A percentile compares a stretch with the other conserved stretches of the same genome.
phyloP scores from a whole-genome alignment of 2,113 vertebrate genomes.

The Octodon degus region DNA sequence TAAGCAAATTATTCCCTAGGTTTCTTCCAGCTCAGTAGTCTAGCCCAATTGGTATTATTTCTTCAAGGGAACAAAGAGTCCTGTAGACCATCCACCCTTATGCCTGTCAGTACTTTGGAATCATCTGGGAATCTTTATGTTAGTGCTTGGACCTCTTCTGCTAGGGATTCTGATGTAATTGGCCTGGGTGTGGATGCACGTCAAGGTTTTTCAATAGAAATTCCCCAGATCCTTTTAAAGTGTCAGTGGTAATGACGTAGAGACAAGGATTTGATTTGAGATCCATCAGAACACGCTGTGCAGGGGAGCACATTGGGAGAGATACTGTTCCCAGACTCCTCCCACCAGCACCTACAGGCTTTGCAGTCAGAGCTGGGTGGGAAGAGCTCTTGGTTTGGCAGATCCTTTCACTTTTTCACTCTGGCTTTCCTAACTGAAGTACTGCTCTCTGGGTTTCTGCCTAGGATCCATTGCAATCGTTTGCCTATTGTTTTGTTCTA shows the following conservation, averaged over 20 bases:
- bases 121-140: conserved; percentile 7
- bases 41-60: conserved; percentile 4
- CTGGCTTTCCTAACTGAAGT: background rate
- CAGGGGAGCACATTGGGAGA: background rate
- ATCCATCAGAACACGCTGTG: background rate
- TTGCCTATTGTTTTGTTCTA: background rate
- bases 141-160: background rate
- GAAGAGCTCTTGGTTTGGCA: background rate
- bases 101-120: background rate
- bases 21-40: conserved; percentile 32
- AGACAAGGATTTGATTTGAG: background rate
- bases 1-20: background rate
- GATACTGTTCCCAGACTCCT: background rate
- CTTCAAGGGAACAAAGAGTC: background rate
- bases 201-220: background rate
- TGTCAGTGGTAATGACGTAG: background rate
- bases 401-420: background rate
- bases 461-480: background rate
- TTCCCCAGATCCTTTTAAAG: background rate
- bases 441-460: background rate
- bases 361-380: background rate
- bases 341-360: background rate
- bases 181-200: background rate
- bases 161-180: background rate
- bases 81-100: background rate